Evolutionary conservation across 2,797 vertebrate species (phyloP).

Genomic region (Sparidentex hasta): DNA sequence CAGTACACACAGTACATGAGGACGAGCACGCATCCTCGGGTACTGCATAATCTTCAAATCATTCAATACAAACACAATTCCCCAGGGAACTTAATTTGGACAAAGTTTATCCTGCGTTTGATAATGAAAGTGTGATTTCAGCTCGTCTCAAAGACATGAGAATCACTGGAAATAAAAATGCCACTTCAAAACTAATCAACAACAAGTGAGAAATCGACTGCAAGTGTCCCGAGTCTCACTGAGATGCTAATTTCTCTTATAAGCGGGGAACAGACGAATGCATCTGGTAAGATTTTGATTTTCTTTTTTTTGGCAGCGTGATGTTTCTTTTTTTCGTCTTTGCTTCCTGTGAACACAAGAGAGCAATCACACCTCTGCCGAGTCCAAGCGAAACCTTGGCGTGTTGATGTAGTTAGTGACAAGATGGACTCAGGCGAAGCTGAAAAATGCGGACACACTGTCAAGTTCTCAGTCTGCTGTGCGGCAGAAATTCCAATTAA

Average conservation of each 20-base stretch:
- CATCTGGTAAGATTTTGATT: no score
- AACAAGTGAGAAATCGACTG: no score
- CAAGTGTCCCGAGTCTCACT: no score
- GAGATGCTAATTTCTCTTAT: no score
- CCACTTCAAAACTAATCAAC: no score
- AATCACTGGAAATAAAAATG: no score
- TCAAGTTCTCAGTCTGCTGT: slow-evolving; percentile 61
- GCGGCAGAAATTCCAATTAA: slow-evolving; percentile 74
- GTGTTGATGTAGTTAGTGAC: slow-evolving; percentile 53
- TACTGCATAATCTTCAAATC: not conserved
- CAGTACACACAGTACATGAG: no score
- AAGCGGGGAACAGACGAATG: no score
- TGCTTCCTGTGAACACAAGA: slow-evolving; percentile 27
- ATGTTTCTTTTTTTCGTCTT: not conserved
- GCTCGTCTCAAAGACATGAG: no score
- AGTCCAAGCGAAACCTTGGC: slow-evolving; percentile 33
- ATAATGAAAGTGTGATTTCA: no score
- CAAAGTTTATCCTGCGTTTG: not conserved
- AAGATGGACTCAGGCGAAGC: slow-evolving; percentile 57
- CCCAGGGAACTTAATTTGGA: not conserved
- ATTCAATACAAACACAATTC: slow-evolving; percentile 2
- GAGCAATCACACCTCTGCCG: slow-evolving; percentile 49
- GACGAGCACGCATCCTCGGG: no score
- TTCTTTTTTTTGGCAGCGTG: not conserved
- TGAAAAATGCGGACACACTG: slow-evolving; percentile 46